Evolutionary conservation across 2,888 invertebrate species (phyloP).

Genomic region (Bruchidius siliquastri): DNA sequence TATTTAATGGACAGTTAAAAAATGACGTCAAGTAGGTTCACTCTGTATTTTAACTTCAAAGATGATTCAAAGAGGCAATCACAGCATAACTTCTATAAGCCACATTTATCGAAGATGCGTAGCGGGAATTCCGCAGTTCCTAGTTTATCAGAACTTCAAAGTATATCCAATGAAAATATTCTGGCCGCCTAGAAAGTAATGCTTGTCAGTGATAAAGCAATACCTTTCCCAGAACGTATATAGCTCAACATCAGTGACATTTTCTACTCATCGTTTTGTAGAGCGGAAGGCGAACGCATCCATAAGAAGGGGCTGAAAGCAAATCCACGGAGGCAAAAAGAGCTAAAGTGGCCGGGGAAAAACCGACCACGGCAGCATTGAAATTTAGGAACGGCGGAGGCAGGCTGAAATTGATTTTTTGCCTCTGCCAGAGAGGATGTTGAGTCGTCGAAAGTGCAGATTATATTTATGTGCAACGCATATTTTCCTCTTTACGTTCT

Average conservation of each 20-base stretch:
- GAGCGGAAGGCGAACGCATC: neutral
- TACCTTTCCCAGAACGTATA: too few relatives aligned
- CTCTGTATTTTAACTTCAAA: too few relatives aligned
- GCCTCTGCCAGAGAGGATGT: neutral
- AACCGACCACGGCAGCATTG: neutral
- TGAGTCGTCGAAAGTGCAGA: neutral
- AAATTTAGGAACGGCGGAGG: neutral
- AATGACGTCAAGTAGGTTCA: too few relatives aligned
- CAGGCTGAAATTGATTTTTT: neutral
- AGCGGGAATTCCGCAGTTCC: too few relatives aligned
- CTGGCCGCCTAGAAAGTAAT: too few relatives aligned
- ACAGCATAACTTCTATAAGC: too few relatives aligned
- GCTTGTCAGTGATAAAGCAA: too few relatives aligned
- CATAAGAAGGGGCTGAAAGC: neutral
- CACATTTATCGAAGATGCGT: too few relatives aligned
- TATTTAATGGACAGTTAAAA: too few relatives aligned
- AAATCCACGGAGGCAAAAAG: neutral
- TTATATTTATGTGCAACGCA: neutral
- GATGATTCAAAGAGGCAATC: too few relatives aligned
- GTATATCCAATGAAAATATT: too few relatives aligned
- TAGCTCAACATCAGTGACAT: neutral
- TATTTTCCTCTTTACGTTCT: neutral
- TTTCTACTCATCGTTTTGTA: neutral
- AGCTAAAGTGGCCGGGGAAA: neutral
- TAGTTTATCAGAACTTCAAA: too few relatives aligned